A percentile compares a stretch with the other conserved stretches of the same genome.
Evolutionary conservation across 2,113 vertebrate species (phyloP).

Genomic region (Neogale vison): DNA sequence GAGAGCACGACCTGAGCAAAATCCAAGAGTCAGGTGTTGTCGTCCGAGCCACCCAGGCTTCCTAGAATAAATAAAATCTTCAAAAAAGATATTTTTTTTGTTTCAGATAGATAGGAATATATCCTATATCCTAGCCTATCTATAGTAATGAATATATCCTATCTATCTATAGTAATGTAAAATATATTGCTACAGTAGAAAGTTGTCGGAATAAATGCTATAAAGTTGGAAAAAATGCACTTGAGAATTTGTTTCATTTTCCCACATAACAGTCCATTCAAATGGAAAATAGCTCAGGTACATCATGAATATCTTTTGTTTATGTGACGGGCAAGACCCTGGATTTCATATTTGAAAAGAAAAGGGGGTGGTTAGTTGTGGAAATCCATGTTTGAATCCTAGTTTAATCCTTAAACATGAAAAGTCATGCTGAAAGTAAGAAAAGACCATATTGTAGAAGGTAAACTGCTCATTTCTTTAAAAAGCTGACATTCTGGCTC

Average conservation of each 20-base stretch:
- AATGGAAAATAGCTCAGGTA: background rate
- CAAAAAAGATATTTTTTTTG: background rate
- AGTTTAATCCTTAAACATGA: background rate
- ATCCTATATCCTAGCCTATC: background rate
- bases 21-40: background rate
- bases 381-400: background rate
- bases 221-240: background rate
- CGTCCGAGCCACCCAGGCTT: background rate
- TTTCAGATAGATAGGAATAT: background rate
- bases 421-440: background rate
- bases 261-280: background rate
- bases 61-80: background rate
- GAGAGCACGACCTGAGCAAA: background rate
- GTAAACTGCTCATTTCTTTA: background rate
- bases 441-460: background rate
- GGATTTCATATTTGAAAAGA: background rate
- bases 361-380: background rate
- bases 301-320: background rate
- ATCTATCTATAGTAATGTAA: background rate
- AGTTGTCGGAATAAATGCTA: background rate
- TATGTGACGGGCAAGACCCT: background rate
- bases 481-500: background rate
- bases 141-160: background rate
- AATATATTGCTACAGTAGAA: background rate
- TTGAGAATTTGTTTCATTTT: conserved; percentile 1